Evolutionary conservation across 2,888 invertebrate genomes (phyloP), one percentile per base, ranked within the genome.

Genomic region (Ophion obscuratus): DNA sequence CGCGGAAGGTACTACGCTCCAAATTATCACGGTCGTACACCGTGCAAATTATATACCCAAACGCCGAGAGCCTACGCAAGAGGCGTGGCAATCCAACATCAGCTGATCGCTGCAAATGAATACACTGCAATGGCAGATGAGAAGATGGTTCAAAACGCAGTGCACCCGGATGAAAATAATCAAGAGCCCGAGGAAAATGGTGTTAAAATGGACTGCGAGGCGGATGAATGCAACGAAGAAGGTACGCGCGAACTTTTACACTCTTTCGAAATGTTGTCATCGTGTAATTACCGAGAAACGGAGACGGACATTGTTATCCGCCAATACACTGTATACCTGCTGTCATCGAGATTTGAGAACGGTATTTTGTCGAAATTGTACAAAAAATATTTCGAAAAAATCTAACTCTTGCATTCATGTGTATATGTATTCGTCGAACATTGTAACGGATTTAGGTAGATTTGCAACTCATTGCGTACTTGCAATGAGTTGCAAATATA

Each of bases 111-210:
- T 11, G 44, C 11, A 67, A 24, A 71, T 68, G 44, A 75, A 77
- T 77, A 71, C 61, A 40, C 40, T 14, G 66, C 20, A 76, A 81
- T 81, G 78, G 71, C 91, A 90, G 92, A 90, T 80, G 87, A 90
- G 89, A 91, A 91, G 79, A 92, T 92, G 92, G 92, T 92, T 59
- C 89, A 90, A 59, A 88, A 91, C 78, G 90, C 91, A 84, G 87
- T 91, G 7, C 85, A 90, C 24, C 91, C 92, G 5, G 79, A 87
- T 40, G 89, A 90, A 84, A 90, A 89, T 76, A 87, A 89, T 68
- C 78, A 68, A 64, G 76, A 87, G 47, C 76, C 83, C 53, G 82
- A 82, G 36, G 78, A 88, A 31, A 87, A 87, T 47, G 85, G 64
- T 27, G 62, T 67, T 59, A 88, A 86, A 44, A 78, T 70, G 20